Base-by-base conservation (phyloP, 2,113 vertebrate species). In the Aythya baeri region DNA sequence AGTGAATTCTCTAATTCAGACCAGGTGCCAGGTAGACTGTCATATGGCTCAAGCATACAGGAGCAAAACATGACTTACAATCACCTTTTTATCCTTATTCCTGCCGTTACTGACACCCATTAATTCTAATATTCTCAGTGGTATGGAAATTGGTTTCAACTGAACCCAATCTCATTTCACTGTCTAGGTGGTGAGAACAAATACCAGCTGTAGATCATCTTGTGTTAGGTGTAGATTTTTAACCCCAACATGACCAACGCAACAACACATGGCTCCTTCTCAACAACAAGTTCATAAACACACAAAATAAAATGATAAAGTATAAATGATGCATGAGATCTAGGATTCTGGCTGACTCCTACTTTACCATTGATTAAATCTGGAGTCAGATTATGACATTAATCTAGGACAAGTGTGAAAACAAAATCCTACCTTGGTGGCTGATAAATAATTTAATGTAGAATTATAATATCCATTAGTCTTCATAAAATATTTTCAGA, bases 221-320 rank as follows among this genome's bases (percentile, higher is more conserved):
- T 83, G 55, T 49, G 80, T 71, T 72, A 89, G 50, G 74, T 92
- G 44, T 22, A 91, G 31, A 63, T 91, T 93, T 94, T 95, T 95
- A 90, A 96, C 76, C 34, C 49, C 26, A 17, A 84, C 38, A 32
- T 78, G 26, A 26, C 62, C 49, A 89, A 55, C 25, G 41, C 0
- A 0, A 34, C 62, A 92, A 58, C 17, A 18, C 13, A 17, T 27
- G 72, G 7, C n/a, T 68, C 26, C 26, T 81, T 92, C 14, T 94
- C n/a, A 87, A 49, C 23, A 18, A 62, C 27, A 66, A 34, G 32
- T 80, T 83, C 29, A 49, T 57, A 55, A 91, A 59, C n/a, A 76
- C 13, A 71, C 36, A 65, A 79, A 76, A 73, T 43, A 86, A 83
- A 83, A 79, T 62, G 1, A 14, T 26, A 8, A 65, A 21, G 6